Conservation (phyloP, 2,113 vertebrate genomes). For the Epinephelus cyanopodus region DNA sequence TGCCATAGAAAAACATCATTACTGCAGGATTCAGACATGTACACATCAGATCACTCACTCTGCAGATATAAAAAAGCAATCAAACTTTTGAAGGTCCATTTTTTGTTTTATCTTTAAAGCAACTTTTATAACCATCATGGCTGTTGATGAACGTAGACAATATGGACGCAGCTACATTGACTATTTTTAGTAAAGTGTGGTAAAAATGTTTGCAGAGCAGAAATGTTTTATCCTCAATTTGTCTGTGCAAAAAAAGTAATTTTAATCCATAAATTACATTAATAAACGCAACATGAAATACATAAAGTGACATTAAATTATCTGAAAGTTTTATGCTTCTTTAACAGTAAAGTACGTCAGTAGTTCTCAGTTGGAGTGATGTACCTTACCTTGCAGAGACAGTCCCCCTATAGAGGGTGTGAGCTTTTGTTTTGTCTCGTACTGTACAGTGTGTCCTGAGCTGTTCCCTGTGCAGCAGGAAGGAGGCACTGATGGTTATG, state of each 20-base stretch:
- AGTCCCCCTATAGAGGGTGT: not conserved
- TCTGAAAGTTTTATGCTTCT: not conserved
- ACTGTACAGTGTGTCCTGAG: slow-evolving; percentile 20
- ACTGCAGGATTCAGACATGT: slow-evolving; percentile 20
- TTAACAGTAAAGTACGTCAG: not conserved
- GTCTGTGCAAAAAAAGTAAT: not conserved
- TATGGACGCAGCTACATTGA: not conserved
- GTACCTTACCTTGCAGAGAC: not conserved
- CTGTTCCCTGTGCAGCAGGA: slow-evolving; percentile 28
- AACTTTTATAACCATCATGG: not conserved
- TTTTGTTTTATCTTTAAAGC: slow-evolving; percentile 1
- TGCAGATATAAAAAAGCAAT: slow-evolving; percentile 8
- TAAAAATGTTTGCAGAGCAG: not conserved
- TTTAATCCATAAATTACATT: not conserved
- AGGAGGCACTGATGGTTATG: slow-evolving; percentile 48
- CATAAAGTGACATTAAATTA: not conserved
- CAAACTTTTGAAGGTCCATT: slow-evolving; percentile 5
- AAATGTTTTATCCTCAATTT: not conserved
- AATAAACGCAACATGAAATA: not conserved
- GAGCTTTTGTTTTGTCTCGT: not conserved
- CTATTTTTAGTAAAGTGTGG: not conserved
- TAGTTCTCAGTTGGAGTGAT: not conserved
- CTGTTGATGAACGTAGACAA: not conserved
- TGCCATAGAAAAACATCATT: not conserved
- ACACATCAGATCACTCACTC: slow-evolving; percentile 13